phyloP scores from a whole-genome alignment of 2,797 vertebrate genomes.

The Mus spretus region DNA sequence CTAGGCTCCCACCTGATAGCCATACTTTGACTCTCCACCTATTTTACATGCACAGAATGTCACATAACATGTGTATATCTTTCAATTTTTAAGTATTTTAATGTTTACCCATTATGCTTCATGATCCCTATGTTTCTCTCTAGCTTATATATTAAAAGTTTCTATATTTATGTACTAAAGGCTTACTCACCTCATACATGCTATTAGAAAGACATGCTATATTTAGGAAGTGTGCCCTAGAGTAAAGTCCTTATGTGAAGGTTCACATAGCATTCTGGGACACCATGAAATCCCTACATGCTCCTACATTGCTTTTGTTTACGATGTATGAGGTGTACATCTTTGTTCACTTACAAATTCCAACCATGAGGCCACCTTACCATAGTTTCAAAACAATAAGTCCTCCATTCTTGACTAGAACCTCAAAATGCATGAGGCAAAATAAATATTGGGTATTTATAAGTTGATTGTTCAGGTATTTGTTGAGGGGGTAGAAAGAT shows the following conservation, averaged over 20 bases:
- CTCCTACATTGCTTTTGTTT: background rate
- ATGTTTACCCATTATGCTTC: background rate
- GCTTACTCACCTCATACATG: background rate
- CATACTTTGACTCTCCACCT: background rate
- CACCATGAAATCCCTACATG: accelerated
- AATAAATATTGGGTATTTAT: background rate
- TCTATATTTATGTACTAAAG: background rate
- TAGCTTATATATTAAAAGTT: background rate
- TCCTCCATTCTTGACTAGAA: accelerated
- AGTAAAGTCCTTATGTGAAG: background rate
- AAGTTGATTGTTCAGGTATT: background rate
- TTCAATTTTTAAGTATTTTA: background rate
- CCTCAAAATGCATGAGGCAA: background rate
- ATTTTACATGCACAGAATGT: background rate
- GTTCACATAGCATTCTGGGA: too few relatives aligned
- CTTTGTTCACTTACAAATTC: background rate
- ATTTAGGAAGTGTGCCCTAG: background rate
- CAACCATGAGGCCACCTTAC: accelerated
- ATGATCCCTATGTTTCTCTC: too few relatives aligned
- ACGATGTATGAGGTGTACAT: accelerated
- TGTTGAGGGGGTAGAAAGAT: background rate
- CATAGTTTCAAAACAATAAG: background rate
- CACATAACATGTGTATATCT: background rate
- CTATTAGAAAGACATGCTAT: accelerated
- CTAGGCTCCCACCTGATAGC: background rate